Evolutionary conservation across 2,113 vertebrate genomes (phyloP).

Genomic region (Stercorarius parasiticus): DNA sequence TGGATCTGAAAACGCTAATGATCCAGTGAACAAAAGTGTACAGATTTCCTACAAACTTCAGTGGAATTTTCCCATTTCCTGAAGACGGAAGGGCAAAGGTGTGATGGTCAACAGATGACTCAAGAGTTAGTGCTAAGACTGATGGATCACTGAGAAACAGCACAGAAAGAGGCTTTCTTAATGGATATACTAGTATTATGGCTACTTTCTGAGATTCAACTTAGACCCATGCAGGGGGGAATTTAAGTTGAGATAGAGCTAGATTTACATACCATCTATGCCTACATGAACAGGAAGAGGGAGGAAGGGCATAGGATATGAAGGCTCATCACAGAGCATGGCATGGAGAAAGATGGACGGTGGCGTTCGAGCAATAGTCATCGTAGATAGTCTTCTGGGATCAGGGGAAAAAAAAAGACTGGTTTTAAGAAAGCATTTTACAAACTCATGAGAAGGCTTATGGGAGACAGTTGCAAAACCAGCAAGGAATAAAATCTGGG

Average conservation of each 20-base stretch:
- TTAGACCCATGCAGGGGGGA: not conserved
- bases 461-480: not conserved
- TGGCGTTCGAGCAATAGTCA: not conserved
- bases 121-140: not conserved
- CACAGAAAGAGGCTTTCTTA: not conserved
- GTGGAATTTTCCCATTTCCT: not conserved
- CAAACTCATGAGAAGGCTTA: not conserved
- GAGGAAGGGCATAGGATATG: not conserved
- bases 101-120: not conserved
- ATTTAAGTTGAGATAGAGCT: not conserved
- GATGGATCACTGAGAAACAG: not conserved
- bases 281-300: not conserved
- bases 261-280: not conserved
- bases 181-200: not conserved
- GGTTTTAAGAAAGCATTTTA: not conserved
- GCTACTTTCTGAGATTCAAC: not conserved
- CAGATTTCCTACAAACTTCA: not conserved
- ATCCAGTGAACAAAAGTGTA: not conserved
- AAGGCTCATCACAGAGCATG: not conserved
- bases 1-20: not conserved
- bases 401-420: not conserved
- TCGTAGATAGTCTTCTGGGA: not conserved
- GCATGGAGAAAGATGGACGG: not conserved
- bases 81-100: not conserved
- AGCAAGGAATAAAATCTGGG: not conserved